phyloP scores from a whole-genome alignment of 53 echinoderm and acorn worm genomes.

The Temnopleurus reevesii region DNA sequence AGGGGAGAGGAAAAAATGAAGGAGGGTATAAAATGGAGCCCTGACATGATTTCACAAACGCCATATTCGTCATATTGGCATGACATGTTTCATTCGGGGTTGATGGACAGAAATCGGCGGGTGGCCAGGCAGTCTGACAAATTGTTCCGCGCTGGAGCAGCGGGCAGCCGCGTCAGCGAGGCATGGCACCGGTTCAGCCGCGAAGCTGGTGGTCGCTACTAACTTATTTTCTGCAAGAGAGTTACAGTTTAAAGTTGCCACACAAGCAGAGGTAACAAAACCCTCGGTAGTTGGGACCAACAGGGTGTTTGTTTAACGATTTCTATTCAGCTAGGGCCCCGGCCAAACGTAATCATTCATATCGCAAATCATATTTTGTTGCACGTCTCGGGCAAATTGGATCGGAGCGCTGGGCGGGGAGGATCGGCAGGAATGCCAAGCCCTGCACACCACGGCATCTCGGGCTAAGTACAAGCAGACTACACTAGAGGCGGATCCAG shows the following conservation, averaged over 20 bases:
- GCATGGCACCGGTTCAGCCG: constrained; percentile 36
- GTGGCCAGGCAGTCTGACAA: constrained; percentile 51
- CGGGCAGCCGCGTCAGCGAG: constrained; percentile 58
- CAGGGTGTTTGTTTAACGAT: constrained; percentile 75
- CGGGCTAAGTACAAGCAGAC: neutral
- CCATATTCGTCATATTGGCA: constrained; percentile 50
- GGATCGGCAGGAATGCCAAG: constrained; percentile 38
- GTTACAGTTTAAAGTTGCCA: constrained; percentile 79
- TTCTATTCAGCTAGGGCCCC: constrained; percentile 52
- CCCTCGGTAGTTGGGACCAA: constrained; percentile 64
- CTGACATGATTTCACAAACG: constrained; percentile 45
- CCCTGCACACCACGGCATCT: constrained; percentile 13
- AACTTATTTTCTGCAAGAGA: constrained; percentile 58
- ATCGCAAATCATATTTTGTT: constrained; percentile 51
- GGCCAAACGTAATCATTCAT: constrained; percentile 62
- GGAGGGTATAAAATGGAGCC: neutral
- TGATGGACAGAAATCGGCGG: constrained; percentile 54
- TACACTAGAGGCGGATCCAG: neutral
- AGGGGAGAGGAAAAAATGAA: neutral
- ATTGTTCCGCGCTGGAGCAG: constrained; percentile 59
- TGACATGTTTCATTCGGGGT: constrained; percentile 56
- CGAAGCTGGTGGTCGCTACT: constrained; percentile 67
- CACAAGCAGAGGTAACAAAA: constrained; percentile 70
- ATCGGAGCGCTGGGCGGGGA: constrained; percentile 49
- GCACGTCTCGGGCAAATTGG: constrained; percentile 52